Base-by-base conservation (phyloP, 2,888 invertebrate species). In the Drepanosiphum platanoidis region DNA sequence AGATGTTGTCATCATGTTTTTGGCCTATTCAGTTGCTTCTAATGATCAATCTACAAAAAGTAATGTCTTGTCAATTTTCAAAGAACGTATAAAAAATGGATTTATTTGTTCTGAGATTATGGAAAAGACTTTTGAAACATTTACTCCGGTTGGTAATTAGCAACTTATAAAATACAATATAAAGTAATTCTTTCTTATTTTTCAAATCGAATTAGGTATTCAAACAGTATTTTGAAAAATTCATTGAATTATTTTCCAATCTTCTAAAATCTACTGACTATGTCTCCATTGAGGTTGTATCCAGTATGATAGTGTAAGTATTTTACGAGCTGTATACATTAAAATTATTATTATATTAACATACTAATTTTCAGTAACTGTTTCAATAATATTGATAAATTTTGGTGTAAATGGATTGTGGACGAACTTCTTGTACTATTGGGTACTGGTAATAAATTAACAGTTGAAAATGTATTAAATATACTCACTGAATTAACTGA, bases 221-320 rank as follows among this genome's bases (percentile, higher is more conserved):
- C 15, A 87, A 87, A 86, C 87, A 88, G 77, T 86, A 88, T 78
- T 88, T 87, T 77, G 74, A 87, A 77, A 87, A 87, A 34, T 81
- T 88, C n/a, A 87, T 88, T 86, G 87, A 87, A 75, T 86, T 88
- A 81, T 86, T 88, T 46, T 88, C 88, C 9, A 86, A 87, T 84
- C 86, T 88, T 71, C 75, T 88, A 27, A 87, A 87, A 79, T 88
- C 87, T 32, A 86, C 89, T 39, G 92, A 93, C 87, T 90, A 90
- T 86, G 87, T 89, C 36, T 90, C 93, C 0, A 90, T 91, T 34
- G 91, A 92, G 86, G 93, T 94, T 90, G 92, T 92, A 1, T 91
- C 91, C 75, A 90, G 91, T 80, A 90, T 93, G 81, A 93, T 92
- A 88, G 91, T 91, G 89, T 90, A 91, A 75, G 90, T 92, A 89